These are phyloP conservation scores for Meiosimyza decipiens DNA, from an alignment of 2,888 invertebrate genomes.

Conservation along the genomic window DNA sequence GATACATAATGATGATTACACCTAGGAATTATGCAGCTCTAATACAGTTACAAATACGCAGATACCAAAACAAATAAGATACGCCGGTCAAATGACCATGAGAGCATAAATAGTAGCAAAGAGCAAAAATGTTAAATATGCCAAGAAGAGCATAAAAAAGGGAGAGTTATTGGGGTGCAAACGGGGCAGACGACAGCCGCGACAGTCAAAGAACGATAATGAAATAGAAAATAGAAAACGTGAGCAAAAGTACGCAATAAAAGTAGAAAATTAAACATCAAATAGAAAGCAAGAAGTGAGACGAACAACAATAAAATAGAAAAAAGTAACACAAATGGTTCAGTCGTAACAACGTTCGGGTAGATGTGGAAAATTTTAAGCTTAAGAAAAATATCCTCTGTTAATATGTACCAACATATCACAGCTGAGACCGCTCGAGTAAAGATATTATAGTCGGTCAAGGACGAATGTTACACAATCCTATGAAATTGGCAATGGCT, in stretches of 20 bases:
- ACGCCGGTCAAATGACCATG: background rate
- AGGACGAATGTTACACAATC: too few species aligned
- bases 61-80: constrained; percentile 8
- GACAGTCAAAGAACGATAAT: constrained; percentile 32
- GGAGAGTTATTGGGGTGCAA: background rate
- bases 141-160: constrained; percentile 2
- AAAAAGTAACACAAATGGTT: background rate
- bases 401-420: constrained; percentile 6
- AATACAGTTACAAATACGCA: constrained; percentile 44
- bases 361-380: background rate
- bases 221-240: constrained; percentile 7
- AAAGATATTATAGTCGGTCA: background rate
- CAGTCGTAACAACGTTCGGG: background rate
- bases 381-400: background rate
- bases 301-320: constrained; percentile 6
- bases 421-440: background rate
- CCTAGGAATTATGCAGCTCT: constrained; percentile 7
- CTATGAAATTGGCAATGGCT: too few species aligned
- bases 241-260: background rate
- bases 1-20: background rate
- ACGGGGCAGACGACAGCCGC: background rate
- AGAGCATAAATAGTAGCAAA: background rate
- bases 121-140: too few species aligned
- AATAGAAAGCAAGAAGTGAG: background rate
- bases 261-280: background rate